These are phyloP conservation scores for Danio tinwini DNA, from an alignment of 2,797 vertebrate species.

Conservation along the genomic window DNA sequence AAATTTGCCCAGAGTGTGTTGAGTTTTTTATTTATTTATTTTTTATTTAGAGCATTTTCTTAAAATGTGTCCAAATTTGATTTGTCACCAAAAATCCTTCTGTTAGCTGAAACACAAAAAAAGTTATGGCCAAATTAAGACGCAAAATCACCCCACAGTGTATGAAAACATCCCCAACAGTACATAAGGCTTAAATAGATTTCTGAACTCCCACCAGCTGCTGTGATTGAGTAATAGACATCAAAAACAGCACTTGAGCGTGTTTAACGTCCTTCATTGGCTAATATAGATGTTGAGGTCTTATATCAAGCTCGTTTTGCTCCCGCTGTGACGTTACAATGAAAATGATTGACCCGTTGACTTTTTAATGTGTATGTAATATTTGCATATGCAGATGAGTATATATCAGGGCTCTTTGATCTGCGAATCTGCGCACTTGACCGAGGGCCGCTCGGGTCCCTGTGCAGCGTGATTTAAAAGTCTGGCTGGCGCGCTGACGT, in stretches of 20 bases:
- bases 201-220: slow-evolving; percentile 9
- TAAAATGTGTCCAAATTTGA: too few species aligned
- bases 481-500: slow-evolving; percentile 62
- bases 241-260: slow-evolving; percentile 10
- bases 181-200: neutral
- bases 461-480: slow-evolving; percentile 64
- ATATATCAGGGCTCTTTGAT: slow-evolving; percentile 48
- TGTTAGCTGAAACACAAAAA: too few species aligned
- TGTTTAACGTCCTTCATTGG: neutral
- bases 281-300: slow-evolving; percentile 13
- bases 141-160: too few species aligned
- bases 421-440: slow-evolving; percentile 24
- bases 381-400: slow-evolving; percentile 60
- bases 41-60: too few species aligned
- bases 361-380: slow-evolving; percentile 56
- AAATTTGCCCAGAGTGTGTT: too few species aligned
- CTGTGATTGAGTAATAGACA: slow-evolving; percentile 13
- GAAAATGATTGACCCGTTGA: slow-evolving; percentile 48
- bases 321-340: slow-evolving; percentile 44
- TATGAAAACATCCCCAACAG: too few species aligned
- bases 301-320: slow-evolving; percentile 42
- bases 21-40: too few species aligned
- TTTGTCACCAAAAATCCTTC: too few species aligned
- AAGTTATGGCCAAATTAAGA: too few species aligned
- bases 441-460: slow-evolving; percentile 6